Evolutionary conservation across 2,888 invertebrate species (phyloP).

Genomic region (Dendrolimus houi): DNA sequence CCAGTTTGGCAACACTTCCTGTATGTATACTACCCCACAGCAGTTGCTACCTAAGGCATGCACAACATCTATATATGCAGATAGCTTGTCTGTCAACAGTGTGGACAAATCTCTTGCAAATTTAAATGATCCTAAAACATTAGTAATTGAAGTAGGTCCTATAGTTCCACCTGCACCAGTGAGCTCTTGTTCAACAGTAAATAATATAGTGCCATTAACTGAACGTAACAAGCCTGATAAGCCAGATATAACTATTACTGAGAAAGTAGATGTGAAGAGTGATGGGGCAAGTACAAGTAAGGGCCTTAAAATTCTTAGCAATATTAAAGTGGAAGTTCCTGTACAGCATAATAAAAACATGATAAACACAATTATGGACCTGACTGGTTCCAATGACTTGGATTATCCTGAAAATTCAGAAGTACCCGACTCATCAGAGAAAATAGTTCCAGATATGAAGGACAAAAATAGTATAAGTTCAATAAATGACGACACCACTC

Average conservation of each 20-base stretch:
- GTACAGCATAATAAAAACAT: constrained; percentile 65
- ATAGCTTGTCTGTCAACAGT: constrained; percentile 23
- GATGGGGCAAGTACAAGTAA: constrained; percentile 43
- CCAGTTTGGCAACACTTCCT: constrained; percentile 61
- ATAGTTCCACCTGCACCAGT: constrained; percentile 27
- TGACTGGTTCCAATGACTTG: constrained; percentile 51
- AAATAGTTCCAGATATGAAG: constrained; percentile 60
- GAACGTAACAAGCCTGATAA: constrained; percentile 16
- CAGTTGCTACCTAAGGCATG: constrained; percentile 43
- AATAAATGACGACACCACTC: constrained; percentile 31
- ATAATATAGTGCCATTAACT: constrained; percentile 10
- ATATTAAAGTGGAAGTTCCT: constrained; percentile 72
- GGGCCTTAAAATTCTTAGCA: constrained; percentile 70
- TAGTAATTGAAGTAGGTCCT: constrained; percentile 62
- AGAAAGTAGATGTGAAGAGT: constrained; percentile 29
- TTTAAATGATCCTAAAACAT: constrained; percentile 47
- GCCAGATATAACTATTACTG: constrained; percentile 16
- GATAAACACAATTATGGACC: constrained; percentile 63
- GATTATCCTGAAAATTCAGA: constrained; percentile 34
- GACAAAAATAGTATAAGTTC: constrained; percentile 44
- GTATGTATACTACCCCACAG: constrained; percentile 57
- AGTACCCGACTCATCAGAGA: constrained; percentile 43
- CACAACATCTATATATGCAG: constrained; percentile 36
- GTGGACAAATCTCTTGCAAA: constrained; percentile 31
- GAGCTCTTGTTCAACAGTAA: constrained; percentile 14